These are phyloP conservation scores for Plumapathes pennacea DNA, from an alignment of 92 coral and sea anemone species.

Conservation along the genomic window DNA sequence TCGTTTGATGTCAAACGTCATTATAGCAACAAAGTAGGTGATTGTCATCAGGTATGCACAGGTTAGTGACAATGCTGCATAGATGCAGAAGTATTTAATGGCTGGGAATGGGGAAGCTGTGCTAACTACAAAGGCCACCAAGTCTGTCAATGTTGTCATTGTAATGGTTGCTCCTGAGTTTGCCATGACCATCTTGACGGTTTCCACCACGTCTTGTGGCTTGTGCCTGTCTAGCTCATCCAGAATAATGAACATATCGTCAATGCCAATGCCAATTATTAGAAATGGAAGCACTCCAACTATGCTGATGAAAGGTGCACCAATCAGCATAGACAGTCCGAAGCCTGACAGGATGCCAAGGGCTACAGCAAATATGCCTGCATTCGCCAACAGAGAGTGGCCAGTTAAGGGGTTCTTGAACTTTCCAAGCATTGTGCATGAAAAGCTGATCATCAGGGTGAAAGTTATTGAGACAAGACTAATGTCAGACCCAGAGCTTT, in stretches of 20 bases:
- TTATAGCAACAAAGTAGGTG: slow-evolving; percentile 81
- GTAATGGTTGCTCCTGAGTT: slow-evolving; percentile 86
- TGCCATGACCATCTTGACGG: slow-evolving; percentile 75
- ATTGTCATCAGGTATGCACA: slow-evolving; percentile 68
- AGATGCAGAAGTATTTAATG: slow-evolving; percentile 75
- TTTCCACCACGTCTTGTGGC: slow-evolving; percentile 47
- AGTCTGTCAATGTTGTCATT: slow-evolving; percentile 93
- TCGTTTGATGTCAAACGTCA: slow-evolving; percentile 67
- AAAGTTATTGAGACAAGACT: slow-evolving; percentile 70
- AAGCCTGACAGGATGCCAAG: slow-evolving; percentile 85
- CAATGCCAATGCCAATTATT: slow-evolving; percentile 83
- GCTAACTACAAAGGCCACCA: slow-evolving; percentile 91
- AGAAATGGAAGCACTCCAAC: slow-evolving; percentile 78
- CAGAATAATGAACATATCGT: slow-evolving; percentile 85
- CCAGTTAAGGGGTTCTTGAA: slow-evolving; percentile 78
- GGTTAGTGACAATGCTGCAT: slow-evolving; percentile 70
- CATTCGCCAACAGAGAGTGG: slow-evolving; percentile 73
- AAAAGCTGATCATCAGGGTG: slow-evolving; percentile 74
- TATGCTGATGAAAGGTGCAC: slow-evolving; percentile 67
- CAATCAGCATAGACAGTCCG: slow-evolving; percentile 63
- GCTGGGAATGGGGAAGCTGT: slow-evolving; percentile 85
- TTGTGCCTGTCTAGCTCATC: slow-evolving; percentile 81
- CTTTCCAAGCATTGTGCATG: slow-evolving; percentile 70
- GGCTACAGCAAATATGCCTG: slow-evolving; percentile 86
- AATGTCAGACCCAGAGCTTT: slow-evolving; percentile 77